A percentile compares a stretch with the other conserved stretches of the same genome.
Conservation (phyloP, 2,888 invertebrate species). For the Arenicola marina region DNA sequence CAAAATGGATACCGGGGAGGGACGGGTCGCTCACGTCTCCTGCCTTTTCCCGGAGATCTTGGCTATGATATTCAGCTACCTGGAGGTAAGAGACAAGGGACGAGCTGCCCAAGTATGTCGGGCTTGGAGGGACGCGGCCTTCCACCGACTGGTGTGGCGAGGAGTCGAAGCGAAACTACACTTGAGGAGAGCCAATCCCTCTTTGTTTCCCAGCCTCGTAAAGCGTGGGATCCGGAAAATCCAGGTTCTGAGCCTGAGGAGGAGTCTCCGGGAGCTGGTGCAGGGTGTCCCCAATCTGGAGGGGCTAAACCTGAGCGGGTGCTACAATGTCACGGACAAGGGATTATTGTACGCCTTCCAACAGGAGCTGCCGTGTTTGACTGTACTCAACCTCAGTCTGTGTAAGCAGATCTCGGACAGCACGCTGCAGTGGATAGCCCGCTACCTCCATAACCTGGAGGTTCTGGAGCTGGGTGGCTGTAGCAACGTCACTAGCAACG, state of each 20-base stretch:
- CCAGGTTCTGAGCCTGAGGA: conserved; percentile 83
- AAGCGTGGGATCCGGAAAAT: conserved; percentile 85
- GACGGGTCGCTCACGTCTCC: conserved; percentile 70
- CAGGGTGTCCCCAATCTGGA: conserved; percentile 80
- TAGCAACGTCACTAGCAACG: conserved; percentile 86
- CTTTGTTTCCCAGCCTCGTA: conserved; percentile 83
- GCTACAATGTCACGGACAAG: conserved; percentile 88
- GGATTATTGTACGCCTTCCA: conserved; percentile 83
- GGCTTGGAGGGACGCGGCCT: conserved; percentile 89
- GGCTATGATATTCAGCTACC: conserved; percentile 86
- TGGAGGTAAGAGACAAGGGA: conserved; percentile 87
- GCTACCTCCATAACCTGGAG: conserved; percentile 80
- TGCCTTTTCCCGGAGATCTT: conserved; percentile 90
- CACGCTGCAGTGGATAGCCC: conserved; percentile 82
- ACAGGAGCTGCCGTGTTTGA: conserved; percentile 74
- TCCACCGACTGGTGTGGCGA: conserved; percentile 90
- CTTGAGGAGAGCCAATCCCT: conserved; percentile 77
- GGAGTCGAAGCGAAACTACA: conserved; percentile 91
- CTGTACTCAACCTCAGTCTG: conserved; percentile 82
- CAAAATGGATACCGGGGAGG: not conserved
- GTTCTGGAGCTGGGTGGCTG: conserved; percentile 89
- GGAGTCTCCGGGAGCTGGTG: conserved; percentile 81
- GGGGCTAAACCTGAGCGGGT: conserved; percentile 87
- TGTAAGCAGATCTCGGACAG: conserved; percentile 96
- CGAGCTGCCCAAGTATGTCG: conserved; percentile 82